Evolutionary conservation across 2,888 invertebrate genomes (phyloP).

Genomic region (Trachelus tabidus): DNA sequence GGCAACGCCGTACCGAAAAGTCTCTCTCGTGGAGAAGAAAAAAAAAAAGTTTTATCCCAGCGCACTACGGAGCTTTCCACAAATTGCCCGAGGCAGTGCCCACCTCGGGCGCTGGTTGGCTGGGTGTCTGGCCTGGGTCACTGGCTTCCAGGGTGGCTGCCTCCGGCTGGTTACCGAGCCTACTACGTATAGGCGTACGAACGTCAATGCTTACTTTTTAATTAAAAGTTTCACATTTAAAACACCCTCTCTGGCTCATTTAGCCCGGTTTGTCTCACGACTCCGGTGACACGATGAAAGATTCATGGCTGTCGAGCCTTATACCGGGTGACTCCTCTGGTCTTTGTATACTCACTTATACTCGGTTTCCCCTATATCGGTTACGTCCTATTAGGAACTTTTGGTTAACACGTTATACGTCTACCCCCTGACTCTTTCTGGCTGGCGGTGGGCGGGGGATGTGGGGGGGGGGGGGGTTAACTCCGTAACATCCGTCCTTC

Average conservation of each 20-base stretch:
- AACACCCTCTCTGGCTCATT: conserved; percentile 6
- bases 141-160: not conserved
- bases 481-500: not conserved
- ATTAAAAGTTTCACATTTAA: conserved; percentile 47
- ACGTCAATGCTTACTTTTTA: conserved; percentile 48
- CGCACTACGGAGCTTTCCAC: conserved; percentile 11
- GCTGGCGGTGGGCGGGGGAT: not conserved
- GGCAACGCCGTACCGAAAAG: conserved; percentile 1
- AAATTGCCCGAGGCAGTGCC: conserved; percentile 29
- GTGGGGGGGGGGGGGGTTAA: not conserved
- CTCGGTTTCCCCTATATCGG: too few relatives aligned
- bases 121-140: not conserved
- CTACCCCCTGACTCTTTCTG: not conserved
- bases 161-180: conserved; percentile 4
- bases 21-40: not conserved
- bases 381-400: not conserved
- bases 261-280: conserved; percentile 2
- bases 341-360: not conserved
- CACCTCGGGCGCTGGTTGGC: not conserved
- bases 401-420: not conserved
- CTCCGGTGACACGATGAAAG: not conserved
- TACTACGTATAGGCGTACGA: conserved; percentile 29
- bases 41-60: not conserved
- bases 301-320: not conserved
- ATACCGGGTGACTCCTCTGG: not conserved